These are phyloP conservation scores for Drosophila bipectinata DNA, from an alignment of 1,140 invertebrate genomes.

Conservation along the genomic window DNA sequence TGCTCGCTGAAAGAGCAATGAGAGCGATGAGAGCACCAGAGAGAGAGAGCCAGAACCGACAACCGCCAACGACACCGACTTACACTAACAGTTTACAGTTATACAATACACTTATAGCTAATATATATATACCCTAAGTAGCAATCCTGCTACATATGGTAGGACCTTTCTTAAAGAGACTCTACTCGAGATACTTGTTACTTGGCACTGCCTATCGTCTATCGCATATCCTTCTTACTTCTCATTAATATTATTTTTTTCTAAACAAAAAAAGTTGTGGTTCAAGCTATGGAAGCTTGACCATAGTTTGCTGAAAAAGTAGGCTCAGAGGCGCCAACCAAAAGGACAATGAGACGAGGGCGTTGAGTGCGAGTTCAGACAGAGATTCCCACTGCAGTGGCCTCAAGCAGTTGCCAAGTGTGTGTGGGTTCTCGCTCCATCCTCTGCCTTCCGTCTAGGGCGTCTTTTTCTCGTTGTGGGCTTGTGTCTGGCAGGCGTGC, in stretches of 20 bases:
- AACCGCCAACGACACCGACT: too few species aligned
- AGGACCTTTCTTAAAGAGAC: not conserved
- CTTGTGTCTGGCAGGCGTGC: constrained; percentile 61
- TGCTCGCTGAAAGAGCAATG: too few species aligned
- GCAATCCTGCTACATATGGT: not conserved
- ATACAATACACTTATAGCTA: too few species aligned
- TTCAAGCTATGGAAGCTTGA: constrained; percentile 11
- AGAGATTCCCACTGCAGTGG: constrained; percentile 39
- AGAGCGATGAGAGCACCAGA: too few species aligned
- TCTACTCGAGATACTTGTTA: too few species aligned
- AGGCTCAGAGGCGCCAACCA: constrained; percentile 3
- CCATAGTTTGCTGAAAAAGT: constrained; percentile 14
- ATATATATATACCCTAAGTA: too few species aligned
- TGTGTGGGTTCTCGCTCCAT: not conserved
- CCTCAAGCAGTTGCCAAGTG: constrained; percentile 51
- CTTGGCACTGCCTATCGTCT: too few species aligned
- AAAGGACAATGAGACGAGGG: constrained; percentile 44
- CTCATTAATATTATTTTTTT: too few species aligned
- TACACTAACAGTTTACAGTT: too few species aligned
- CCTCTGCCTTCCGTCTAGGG: not conserved
- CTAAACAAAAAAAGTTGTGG: not conserved
- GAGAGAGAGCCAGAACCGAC: too few species aligned
- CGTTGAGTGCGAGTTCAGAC: constrained; percentile 27
- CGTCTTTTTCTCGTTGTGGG: constrained; percentile 15
- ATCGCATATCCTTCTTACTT: too few species aligned